phyloP scores from a whole-genome alignment of 2,113 vertebrate genomes.

The Pyrgilauda ruficollis region DNA sequence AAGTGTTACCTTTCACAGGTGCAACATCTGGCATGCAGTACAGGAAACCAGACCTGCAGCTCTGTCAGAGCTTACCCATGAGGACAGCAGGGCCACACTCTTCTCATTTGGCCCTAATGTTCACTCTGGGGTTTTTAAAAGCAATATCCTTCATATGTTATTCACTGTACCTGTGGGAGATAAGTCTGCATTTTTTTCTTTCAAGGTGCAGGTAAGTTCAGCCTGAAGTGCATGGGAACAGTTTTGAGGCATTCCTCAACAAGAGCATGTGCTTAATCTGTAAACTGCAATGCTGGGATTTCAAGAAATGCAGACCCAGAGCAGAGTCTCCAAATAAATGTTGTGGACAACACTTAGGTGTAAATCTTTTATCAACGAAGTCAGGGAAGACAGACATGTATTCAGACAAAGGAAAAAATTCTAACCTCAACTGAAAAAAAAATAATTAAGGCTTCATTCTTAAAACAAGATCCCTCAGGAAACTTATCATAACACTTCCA shows the following conservation, averaged over 20 bases:
- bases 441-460: not conserved
- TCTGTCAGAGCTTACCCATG: not conserved
- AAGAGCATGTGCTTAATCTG: not conserved
- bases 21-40: not conserved
- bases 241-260: not conserved
- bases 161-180: not conserved
- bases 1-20: not conserved
- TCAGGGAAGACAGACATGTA: not conserved
- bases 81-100: not conserved
- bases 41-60: not conserved
- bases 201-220: not conserved
- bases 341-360: accelerated
- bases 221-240: not conserved
- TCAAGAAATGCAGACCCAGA: not conserved
- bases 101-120: not conserved
- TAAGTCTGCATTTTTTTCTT: not conserved
- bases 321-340: not conserved
- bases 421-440: not conserved
- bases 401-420: not conserved
- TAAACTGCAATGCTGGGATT: not conserved
- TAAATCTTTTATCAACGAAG: not conserved
- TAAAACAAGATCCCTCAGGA: not conserved
- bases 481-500: not conserved
- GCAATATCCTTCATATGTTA: not conserved
- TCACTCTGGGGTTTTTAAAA: not conserved